phyloP scores from a whole-genome alignment of 2,888 invertebrate species.

The Encarsia formosa region DNA sequence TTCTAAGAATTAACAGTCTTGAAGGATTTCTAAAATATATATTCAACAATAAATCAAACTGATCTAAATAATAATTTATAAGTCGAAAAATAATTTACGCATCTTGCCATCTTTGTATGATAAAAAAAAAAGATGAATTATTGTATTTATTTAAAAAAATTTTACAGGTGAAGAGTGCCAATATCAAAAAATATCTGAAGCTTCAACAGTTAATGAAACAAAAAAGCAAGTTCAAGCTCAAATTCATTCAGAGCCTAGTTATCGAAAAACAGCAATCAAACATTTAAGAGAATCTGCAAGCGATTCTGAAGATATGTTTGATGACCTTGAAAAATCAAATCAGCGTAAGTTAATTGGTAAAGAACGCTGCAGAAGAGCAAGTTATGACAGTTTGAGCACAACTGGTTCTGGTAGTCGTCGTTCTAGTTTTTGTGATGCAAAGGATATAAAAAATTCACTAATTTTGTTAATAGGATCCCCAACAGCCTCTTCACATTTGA shows the following conservation, averaged over 20 bases:
- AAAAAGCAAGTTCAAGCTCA: conserved; percentile 55
- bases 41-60: no score
- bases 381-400: conserved; percentile 58
- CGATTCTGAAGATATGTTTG: conserved; percentile 58
- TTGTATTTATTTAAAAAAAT: no score
- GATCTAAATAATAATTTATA: no score
- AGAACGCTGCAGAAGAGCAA: conserved; percentile 49
- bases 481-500: conserved; percentile 45
- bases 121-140: no score
- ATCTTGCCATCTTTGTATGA: no score
- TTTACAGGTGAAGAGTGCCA: conserved; percentile 52
- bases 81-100: no score
- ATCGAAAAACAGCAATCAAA: not conserved
- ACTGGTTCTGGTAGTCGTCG: conserved; percentile 54
- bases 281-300: conserved; percentile 43
- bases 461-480: conserved; percentile 54
- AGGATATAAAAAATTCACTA: conserved; percentile 53
- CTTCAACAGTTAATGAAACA: conserved; percentile 45
- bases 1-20: no score
- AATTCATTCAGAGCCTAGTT: conserved; percentile 48
- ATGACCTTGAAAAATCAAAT: conserved; percentile 43
- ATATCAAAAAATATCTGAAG: conserved; percentile 58
- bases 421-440: conserved; percentile 50
- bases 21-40: no score
- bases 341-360: no score